Evolutionary conservation across 2,797 vertebrate species (phyloP), one percentile per base, ranked within the genome.

Genomic region (Enoplosus armatus): DNA sequence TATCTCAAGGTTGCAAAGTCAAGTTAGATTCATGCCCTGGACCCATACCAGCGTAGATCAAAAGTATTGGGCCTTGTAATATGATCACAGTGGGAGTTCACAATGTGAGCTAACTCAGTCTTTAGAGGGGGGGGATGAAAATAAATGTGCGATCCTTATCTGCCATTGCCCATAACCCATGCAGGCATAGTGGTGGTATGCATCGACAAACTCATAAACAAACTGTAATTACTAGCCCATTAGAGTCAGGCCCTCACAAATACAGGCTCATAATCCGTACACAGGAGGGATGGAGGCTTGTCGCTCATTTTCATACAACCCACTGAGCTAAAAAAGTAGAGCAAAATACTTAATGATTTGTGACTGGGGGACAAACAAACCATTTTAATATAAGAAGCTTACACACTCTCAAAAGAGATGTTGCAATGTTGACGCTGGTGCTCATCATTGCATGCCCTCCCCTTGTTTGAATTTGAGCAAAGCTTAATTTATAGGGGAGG

Each of bases 141-240:
- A 90, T 80, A 90, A 91, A 91, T 86, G 88, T 68, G 68, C 54
- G 91, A 93, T 93, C 81, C 88, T 92, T 93, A 94, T 93, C 93
- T 91, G 72, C 77, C 81, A 67, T 91, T 68, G 89, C 92, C 93
- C 88, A 90, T 89, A 92, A 90, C 90, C 84, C 86, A 80, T 86
- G 90, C 85, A 85, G 91, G 90, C 91, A 88, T 78, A 87, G 89
- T 91, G 87, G 92, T 88, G 90, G 92, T 87, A 94, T 91, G 93
- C 94, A 93, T 94, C 87, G 90, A 94, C 93, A 93, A 93, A 94
- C 92, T 93, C 92, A 93, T 93, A 94, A 94, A 94, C 93, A 94
- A 94, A 94, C 93, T 88, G 91, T 94, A 94, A 94, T 94, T 94
- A 94, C 92, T 88, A 92, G 91, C 90, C 93, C 92, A 94, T 94